Evolutionary conservation across 2,113 vertebrate genomes (phyloP).

Genomic region (Mormoops blainvillei): DNA sequence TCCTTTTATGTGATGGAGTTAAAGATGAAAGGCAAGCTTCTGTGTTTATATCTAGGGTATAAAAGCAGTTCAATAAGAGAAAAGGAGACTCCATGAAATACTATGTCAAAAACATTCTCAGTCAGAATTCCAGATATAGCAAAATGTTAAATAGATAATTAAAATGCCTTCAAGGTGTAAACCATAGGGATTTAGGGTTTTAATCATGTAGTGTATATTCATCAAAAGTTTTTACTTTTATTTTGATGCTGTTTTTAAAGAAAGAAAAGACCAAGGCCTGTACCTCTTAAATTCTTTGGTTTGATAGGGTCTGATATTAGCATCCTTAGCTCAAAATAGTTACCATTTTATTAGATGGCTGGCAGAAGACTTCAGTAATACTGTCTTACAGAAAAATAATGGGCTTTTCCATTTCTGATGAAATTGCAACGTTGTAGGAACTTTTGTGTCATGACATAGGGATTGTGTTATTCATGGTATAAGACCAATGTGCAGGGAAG

Average conservation of each 20-base stretch:
- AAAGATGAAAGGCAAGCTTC: conserved; percentile 80
- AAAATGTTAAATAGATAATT: conserved; percentile 84
- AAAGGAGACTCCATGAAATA: conserved; percentile 80
- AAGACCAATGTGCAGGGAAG: neutral
- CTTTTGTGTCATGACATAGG: conserved; percentile 42
- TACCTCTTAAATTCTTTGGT: conserved; percentile 56
- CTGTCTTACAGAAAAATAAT: conserved; percentile 42
- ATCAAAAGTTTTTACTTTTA: conserved; percentile 80
- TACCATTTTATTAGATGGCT: conserved; percentile 31
- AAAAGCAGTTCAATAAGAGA: conserved; percentile 75
- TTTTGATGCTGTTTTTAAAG: conserved; percentile 78
- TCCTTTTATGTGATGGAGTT: conserved; percentile 76
- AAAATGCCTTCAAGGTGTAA: conserved; percentile 83
- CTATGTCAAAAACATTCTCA: conserved; percentile 78
- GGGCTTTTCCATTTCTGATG: conserved; percentile 26
- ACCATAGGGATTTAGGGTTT: conserved; percentile 78
- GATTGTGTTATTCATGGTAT: neutral
- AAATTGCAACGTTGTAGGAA: conserved; percentile 59
- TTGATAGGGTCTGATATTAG: conserved; percentile 59
- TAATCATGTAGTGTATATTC: conserved; percentile 81
- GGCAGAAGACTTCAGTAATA: conserved; percentile 45
- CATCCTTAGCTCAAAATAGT: conserved; percentile 36
- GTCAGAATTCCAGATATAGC: conserved; percentile 82
- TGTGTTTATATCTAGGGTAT: conserved; percentile 82
- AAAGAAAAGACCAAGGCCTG: conserved; percentile 67